A percentile compares a stretch with the other conserved stretches of the same genome.
phyloP scores from a whole-genome alignment of 2,113 vertebrate genomes.

The Scomber colias region DNA sequence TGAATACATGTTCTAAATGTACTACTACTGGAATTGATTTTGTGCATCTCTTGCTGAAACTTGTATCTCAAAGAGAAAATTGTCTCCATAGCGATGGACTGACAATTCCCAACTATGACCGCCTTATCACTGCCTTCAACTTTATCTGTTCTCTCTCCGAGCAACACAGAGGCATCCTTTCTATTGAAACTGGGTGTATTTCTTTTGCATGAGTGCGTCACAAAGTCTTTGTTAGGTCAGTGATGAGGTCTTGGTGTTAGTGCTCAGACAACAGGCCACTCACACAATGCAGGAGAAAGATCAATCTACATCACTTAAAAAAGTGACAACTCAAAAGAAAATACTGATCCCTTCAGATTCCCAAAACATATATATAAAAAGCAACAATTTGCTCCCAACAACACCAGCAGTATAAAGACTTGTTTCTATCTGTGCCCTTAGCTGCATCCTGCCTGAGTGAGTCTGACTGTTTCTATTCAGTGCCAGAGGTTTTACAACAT shows the following conservation, averaged over 20 bases:
- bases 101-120: conserved; percentile 12
- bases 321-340: neutral
- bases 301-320: neutral
- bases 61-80: neutral
- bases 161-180: conserved; percentile 73
- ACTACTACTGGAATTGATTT: too few relatives aligned
- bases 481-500: conserved; percentile 73
- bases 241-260: conserved; percentile 36
- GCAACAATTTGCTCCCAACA: neutral
- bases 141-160: conserved; percentile 63
- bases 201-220: conserved; percentile 54
- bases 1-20: too few relatives aligned
- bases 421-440: neutral
- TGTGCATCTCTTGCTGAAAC: neutral
- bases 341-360: neutral
- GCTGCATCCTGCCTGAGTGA: conserved; percentile 40
- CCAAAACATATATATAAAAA: neutral
- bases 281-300: neutral
- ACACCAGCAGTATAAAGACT: neutral
- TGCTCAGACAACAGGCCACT: conserved; percentile 5
- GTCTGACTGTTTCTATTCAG: conserved; percentile 51
- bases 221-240: conserved; percentile 41
- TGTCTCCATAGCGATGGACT: conserved; percentile 38
- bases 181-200: neutral
- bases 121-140: conserved; percentile 31